Conservation (phyloP, 1,140 invertebrate genomes). For the Drosophila lini region DNA sequence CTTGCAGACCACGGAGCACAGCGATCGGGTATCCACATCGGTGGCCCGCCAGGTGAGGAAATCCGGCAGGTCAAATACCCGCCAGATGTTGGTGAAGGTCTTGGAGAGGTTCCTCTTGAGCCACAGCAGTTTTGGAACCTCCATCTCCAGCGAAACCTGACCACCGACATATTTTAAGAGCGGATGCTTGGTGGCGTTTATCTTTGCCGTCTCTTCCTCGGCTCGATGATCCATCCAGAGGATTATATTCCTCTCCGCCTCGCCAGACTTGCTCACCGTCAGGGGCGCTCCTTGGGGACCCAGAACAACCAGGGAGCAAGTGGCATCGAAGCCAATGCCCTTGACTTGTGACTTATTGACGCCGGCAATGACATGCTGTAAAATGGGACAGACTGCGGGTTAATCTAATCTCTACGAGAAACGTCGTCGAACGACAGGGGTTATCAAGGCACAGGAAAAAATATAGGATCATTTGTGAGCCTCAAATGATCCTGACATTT, state of each 20-base stretch:
- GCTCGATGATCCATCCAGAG: conserved; percentile 99
- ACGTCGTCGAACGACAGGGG: conserved; percentile 15
- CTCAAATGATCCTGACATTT: not conserved
- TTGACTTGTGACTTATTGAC: conserved; percentile 87
- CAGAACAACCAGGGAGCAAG: conserved; percentile 95
- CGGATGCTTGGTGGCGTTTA: conserved; percentile 91
- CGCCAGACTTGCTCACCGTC: conserved; percentile 90
- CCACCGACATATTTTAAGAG: conserved; percentile 95
- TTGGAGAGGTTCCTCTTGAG: conserved; percentile 91
- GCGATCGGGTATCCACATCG: conserved; percentile 90
- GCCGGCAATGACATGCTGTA: conserved; percentile 87
- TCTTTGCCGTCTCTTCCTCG: conserved; percentile 90
- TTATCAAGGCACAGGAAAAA: conserved; percentile 14
- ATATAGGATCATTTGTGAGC: conserved; percentile 6
- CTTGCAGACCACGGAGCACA: conserved; percentile 97
- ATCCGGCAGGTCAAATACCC: conserved; percentile 97
- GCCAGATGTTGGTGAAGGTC: conserved; percentile 89
- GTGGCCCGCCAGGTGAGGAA: conserved; percentile 97
- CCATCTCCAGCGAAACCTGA: conserved; percentile 97
- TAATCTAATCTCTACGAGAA: conserved; percentile 67
- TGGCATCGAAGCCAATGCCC: conserved; percentile 98
- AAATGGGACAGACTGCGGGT: conserved; percentile 29
- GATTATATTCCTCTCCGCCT: conserved; percentile 92
- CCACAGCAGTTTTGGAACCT: conserved; percentile 98
- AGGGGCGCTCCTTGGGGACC: conserved; percentile 89